Percentiles rank a stretch among this genome's conserved stretches.
phyloP scores from a whole-genome alignment of 1,140 invertebrate species.

The Myzus persicae region DNA sequence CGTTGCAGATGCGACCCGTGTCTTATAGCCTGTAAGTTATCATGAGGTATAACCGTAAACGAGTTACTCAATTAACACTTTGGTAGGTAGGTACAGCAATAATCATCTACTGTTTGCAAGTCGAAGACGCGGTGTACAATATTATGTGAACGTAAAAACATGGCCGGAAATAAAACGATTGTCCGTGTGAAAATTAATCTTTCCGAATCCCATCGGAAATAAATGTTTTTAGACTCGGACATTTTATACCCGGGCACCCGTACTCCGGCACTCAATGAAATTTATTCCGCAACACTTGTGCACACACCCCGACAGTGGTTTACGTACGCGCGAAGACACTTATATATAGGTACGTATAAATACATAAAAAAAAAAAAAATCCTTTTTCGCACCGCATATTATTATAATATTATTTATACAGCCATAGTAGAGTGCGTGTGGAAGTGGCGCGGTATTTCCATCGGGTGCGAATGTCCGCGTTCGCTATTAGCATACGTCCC shows the following conservation, averaged over 20 bases:
- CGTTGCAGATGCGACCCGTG: too few species aligned
- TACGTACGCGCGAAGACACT: neutral
- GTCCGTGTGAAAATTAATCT: neutral
- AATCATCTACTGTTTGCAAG: too few species aligned
- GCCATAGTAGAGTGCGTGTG: neutral
- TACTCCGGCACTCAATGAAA: neutral
- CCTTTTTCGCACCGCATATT: neutral
- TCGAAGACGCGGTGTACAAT: too few species aligned
- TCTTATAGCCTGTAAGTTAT: too few species aligned
- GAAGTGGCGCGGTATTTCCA: neutral
- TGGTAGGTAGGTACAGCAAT: too few species aligned
- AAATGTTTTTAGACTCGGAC: neutral
- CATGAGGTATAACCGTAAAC: too few species aligned
- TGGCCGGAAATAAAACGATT: neutral
- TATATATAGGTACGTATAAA: neutral
- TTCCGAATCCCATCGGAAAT: neutral
- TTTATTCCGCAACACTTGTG: neutral
- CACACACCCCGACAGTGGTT: neutral
- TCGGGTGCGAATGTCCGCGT: slow-evolving; percentile 35
- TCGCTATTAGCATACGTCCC: slow-evolving; percentile 40
- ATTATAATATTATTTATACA: neutral
- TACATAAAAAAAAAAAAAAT: neutral
- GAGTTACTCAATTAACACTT: too few species aligned
- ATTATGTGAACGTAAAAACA: too few species aligned
- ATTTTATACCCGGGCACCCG: neutral